phyloP scores from a whole-genome alignment of 2,888 invertebrate species.

The Neoaliturus tenellus region DNA sequence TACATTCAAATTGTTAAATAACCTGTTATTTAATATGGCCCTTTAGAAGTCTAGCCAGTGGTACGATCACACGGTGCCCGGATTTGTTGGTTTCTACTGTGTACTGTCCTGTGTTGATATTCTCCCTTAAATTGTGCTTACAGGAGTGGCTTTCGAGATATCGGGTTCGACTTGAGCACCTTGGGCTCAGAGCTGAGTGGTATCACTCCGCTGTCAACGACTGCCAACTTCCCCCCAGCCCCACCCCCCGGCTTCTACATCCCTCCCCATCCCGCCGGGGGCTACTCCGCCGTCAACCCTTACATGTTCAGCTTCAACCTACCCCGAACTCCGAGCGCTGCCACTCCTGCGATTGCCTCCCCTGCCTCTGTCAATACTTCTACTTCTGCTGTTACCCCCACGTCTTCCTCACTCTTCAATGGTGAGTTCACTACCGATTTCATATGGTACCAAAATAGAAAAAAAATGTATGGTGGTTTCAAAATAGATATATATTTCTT shows the following conservation, averaged over 20 bases:
- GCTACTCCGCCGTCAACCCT: background rate
- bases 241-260: constrained; percentile 52
- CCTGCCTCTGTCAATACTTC: too few species aligned
- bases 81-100: too few species aligned
- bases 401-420: background rate
- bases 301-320: constrained; percentile 22
- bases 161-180: constrained; percentile 54
- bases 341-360: background rate
- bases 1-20: too few species aligned
- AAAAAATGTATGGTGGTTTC: too few species aligned
- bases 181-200: constrained; percentile 49
- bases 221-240: background rate
- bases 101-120: too few species aligned
- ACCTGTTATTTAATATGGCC: too few species aligned
- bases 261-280: constrained; percentile 7
- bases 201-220: constrained; percentile 37
- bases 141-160: constrained; percentile 56
- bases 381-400: background rate
- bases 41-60: too few species aligned
- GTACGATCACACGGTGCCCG: too few species aligned
- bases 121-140: too few species aligned
- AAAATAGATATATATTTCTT: too few species aligned
- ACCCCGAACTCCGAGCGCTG: background rate
- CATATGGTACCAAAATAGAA: too few species aligned
- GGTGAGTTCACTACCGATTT: background rate